Percentiles rank a stretch among this genome's conserved stretches.
Conservation (phyloP, 2,797 vertebrate species). For the Oreortyx pictus region DNA sequence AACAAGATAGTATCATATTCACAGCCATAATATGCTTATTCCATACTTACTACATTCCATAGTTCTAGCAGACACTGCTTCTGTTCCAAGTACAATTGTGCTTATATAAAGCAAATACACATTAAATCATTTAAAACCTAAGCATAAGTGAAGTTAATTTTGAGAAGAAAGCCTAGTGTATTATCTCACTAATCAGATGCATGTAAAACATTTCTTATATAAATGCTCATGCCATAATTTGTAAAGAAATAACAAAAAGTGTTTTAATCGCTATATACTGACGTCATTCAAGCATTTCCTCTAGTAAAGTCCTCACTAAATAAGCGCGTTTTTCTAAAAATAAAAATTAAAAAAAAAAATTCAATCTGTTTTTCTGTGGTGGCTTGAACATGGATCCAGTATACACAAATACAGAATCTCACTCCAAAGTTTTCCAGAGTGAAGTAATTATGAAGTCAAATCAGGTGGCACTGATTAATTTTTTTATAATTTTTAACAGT, state of each 20-base stretch:
- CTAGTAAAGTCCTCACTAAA: background rate
- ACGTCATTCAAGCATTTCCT: background rate
- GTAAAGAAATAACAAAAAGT: background rate
- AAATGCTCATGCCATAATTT: background rate
- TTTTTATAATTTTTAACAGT: background rate
- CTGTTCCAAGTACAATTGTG: background rate
- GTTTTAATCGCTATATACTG: background rate
- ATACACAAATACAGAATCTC: background rate
- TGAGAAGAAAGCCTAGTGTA: background rate
- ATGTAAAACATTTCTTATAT: background rate
- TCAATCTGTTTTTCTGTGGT: background rate
- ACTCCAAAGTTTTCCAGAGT: background rate
- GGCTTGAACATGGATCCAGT: background rate
- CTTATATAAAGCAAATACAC: background rate
- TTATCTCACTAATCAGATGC: background rate
- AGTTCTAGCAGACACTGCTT: background rate
- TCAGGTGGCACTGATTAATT: background rate
- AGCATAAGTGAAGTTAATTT: background rate
- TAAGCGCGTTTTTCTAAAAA: no score
- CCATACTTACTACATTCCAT: background rate
- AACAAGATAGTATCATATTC: accelerated
- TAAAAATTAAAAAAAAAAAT: background rate
- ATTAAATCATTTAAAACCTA: background rate
- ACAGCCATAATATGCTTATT: background rate
- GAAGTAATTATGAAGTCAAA: background rate